These are phyloP conservation scores for Desoria tigrina DNA, from an alignment of 2,888 invertebrate species.

Conservation along the genomic window DNA sequence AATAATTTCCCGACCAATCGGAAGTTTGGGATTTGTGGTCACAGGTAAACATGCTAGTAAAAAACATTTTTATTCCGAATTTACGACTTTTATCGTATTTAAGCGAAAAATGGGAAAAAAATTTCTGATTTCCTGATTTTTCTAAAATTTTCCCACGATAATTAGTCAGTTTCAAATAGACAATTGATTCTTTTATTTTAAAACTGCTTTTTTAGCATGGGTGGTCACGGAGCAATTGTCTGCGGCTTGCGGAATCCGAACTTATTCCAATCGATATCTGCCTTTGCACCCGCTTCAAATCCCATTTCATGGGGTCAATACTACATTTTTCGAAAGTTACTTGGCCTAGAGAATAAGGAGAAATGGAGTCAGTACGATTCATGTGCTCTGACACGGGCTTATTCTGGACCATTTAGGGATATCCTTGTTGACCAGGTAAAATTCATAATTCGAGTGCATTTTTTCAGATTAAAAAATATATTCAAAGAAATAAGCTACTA, in stretches of 20 bases:
- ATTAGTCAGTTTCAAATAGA: too few species aligned
- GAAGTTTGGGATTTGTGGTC: slow-evolving; percentile 58
- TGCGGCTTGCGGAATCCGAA: slow-evolving; percentile 85
- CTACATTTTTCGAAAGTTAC: slow-evolving; percentile 79
- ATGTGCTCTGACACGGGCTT: slow-evolving; percentile 74
- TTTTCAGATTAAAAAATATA: too few species aligned
- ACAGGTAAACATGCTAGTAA: slow-evolving; percentile 58
- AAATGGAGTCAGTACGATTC: slow-evolving; percentile 86
- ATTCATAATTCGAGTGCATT: too few species aligned
- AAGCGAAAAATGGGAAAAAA: too few species aligned
- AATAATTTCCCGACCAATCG: slow-evolving; percentile 68
- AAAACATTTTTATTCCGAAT: too few species aligned
- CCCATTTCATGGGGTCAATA: slow-evolving; percentile 83
- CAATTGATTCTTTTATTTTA: too few species aligned
- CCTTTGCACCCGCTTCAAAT: slow-evolving; percentile 92
- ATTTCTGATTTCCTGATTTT: too few species aligned
- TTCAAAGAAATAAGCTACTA: too few species aligned
- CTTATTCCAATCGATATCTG: slow-evolving; percentile 68
- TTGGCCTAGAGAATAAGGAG: slow-evolving; percentile 62
- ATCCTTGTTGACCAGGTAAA: slow-evolving; percentile 89
- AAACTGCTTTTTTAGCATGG: too few species aligned
- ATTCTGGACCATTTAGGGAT: slow-evolving; percentile 78
- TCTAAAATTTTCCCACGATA: too few species aligned
- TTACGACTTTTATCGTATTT: too few species aligned
- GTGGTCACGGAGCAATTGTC: slow-evolving; percentile 93